Base-by-base conservation (phyloP, 2,113 vertebrate genomes). In the Epinephelus lanceolatus region DNA sequence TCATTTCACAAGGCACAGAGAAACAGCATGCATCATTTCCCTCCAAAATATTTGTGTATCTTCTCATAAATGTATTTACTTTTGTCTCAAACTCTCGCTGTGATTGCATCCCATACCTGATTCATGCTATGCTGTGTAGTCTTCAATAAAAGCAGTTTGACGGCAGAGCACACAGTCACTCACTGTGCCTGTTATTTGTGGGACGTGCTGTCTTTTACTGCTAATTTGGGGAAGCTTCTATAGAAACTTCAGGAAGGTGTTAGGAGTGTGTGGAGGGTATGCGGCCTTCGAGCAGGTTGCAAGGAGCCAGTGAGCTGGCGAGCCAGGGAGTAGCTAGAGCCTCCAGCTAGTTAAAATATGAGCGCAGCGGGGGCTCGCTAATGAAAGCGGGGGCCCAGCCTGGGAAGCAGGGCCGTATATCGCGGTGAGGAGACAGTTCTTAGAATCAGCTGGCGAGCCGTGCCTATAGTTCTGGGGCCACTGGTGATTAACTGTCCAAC, bases 401-500 rank as follows among this genome's bases (percentile, higher is more conserved):
- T 68, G 56, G 89, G 89, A 85, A 84, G 71, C 83, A 68, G 81
- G 85, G 91, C 87, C 72, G 88, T 94, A 95, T 94, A 94, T 95
- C 67, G 91, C 49, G 30, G 70, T 69, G 91, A 92, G 84, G 84
- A 94, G 94, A 94, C 94, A 94, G 87, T 94, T 95, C 91, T 92
- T 93, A 90, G 94, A 93, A 95, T 94, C 95, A 94, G 94, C 91
- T 93, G 86, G 90, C 73, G 76, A 87, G 91, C 88, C 61, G 74
- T 85, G 86, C 92, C 93, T 93, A 87, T 93, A 94, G 94, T 95
- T 95, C 93, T 91, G 80, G 74, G 86, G 93, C 93, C 89, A 91
- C 90, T 89, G 92, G 90, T 95, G 95, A 96, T 95, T 95, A 96
- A 95, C 92, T 83, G 85, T 94, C 89, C 88, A 81, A 92, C 88